Evolutionary conservation across 2,797 vertebrate genomes (phyloP).

Genomic region (Avahi laniger): DNA sequence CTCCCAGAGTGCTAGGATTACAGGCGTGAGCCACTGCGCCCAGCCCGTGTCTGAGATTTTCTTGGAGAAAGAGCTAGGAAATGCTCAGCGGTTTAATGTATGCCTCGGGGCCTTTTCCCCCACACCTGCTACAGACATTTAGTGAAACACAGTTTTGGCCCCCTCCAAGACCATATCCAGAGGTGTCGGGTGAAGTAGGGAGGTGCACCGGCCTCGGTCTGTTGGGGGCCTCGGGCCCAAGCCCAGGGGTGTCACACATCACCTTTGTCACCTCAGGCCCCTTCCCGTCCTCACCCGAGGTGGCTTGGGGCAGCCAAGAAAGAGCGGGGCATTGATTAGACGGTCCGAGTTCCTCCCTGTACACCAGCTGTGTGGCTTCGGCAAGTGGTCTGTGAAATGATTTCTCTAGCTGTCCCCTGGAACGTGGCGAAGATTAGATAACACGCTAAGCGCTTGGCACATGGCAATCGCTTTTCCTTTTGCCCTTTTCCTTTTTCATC

Average conservation of each 20-base stretch:
- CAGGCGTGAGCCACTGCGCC: no score
- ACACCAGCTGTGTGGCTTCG: neutral
- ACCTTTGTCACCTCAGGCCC: neutral
- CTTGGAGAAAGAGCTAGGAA: neutral
- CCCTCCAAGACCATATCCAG: rapidly evolving
- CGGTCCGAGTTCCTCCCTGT: rapidly evolving
- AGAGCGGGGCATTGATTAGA: neutral
- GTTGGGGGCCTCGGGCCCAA: neutral
- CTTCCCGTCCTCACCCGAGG: rapidly evolving
- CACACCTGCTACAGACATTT: neutral
- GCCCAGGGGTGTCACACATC: rapidly evolving
- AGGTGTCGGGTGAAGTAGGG: no score
- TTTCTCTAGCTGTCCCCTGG: rapidly evolving
- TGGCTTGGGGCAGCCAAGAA: no score
- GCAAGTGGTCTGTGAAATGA: neutral
- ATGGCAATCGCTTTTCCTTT: neutral
- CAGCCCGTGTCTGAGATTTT: neutral
- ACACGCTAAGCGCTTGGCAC: neutral
- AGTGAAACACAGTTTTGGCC: no score
- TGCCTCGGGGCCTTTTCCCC: neutral
- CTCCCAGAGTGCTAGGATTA: no score
- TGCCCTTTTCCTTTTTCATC: neutral
- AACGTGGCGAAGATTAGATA: neutral
- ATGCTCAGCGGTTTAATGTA: neutral
- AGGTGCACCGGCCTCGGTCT: rapidly evolving